Evolutionary conservation across 1,140 invertebrate genomes (phyloP).

Genomic region (Pseudomyrmex sp.): DNA sequence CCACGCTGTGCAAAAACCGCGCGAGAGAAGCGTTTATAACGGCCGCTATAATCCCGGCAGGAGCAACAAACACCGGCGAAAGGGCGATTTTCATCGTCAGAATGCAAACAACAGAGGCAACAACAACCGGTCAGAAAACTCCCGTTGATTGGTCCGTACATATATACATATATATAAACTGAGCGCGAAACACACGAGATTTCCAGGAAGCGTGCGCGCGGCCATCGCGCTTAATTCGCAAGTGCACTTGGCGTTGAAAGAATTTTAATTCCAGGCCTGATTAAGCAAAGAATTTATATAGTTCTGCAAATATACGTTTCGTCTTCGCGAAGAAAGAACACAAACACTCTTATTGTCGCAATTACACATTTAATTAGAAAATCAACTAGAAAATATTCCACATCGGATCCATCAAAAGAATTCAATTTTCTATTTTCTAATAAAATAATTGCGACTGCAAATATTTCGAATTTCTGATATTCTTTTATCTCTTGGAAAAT

Average conservation of each 20-base stretch:
- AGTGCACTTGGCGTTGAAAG: neutral
- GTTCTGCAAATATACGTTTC: neutral
- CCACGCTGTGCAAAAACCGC: slow-evolving; percentile 43
- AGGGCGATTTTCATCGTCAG: slow-evolving; percentile 41
- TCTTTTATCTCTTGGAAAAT: too few relatives aligned
- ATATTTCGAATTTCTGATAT: too few relatives aligned
- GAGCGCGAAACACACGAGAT: slow-evolving; percentile 11
- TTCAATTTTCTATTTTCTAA: too few relatives aligned
- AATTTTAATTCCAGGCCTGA: slow-evolving; percentile 18
- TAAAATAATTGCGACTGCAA: too few relatives aligned
- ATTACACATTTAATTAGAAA: too few relatives aligned
- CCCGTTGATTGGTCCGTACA: slow-evolving; percentile 21
- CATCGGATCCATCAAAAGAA: too few relatives aligned
- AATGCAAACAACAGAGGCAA: slow-evolving; percentile 37
- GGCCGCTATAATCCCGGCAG: slow-evolving; percentile 29
- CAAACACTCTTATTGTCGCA: neutral
- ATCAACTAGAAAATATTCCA: too few relatives aligned
- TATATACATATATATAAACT: neutral
- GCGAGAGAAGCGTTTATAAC: slow-evolving; percentile 1
- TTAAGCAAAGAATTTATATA: neutral
- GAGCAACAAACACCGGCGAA: slow-evolving; percentile 49
- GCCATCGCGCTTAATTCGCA: slow-evolving; percentile 15
- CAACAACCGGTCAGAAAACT: slow-evolving; percentile 22
- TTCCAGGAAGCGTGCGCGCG: slow-evolving; percentile 33
- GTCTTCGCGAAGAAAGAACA: neutral